Conservation (phyloP, 2,888 invertebrate genomes). For the Pimpla rufipes region DNA sequence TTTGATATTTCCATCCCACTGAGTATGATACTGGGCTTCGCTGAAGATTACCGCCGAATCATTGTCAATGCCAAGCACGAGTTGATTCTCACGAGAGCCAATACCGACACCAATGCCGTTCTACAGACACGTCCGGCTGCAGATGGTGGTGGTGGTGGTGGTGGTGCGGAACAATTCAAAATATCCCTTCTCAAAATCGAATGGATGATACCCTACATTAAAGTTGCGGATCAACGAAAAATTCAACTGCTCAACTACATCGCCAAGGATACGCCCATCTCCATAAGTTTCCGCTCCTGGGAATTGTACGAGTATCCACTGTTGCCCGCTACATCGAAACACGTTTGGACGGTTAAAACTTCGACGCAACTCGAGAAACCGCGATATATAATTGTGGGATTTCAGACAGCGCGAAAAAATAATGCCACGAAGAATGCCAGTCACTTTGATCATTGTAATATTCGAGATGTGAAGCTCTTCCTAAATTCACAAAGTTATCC, state of each 20-base stretch:
- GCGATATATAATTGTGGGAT: slow-evolving; percentile 17
- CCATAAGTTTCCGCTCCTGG: slow-evolving; percentile 79
- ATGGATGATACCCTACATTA: slow-evolving; percentile 69
- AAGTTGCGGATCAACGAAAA: slow-evolving; percentile 63
- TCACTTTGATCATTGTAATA: slow-evolving; percentile 24
- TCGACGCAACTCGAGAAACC: slow-evolving; percentile 6
- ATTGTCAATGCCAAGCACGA: slow-evolving; percentile 68
- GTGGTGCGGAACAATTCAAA: slow-evolving; percentile 74
- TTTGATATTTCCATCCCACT: slow-evolving; percentile 46
- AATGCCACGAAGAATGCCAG: slow-evolving; percentile 2
- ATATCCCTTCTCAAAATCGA: slow-evolving; percentile 69
- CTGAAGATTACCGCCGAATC: slow-evolving; percentile 68
- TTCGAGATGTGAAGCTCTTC: slow-evolving; percentile 2
- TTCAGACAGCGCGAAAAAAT: slow-evolving; percentile 24
- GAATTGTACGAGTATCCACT: slow-evolving; percentile 82
- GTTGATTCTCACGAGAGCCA: slow-evolving; percentile 76
- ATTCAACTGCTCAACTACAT: slow-evolving; percentile 68
- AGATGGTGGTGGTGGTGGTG: no score
- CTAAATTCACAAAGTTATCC: slow-evolving; percentile 18
- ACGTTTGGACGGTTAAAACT: not conserved
- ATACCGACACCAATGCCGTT: slow-evolving; percentile 75
- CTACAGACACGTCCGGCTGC: slow-evolving; percentile 26
- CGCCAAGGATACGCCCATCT: slow-evolving; percentile 63
- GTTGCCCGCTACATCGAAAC: slow-evolving; percentile 58
- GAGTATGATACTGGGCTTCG: slow-evolving; percentile 49